phyloP scores from a whole-genome alignment of 2,113 vertebrate species.

The Tenrec ecaudatus region DNA sequence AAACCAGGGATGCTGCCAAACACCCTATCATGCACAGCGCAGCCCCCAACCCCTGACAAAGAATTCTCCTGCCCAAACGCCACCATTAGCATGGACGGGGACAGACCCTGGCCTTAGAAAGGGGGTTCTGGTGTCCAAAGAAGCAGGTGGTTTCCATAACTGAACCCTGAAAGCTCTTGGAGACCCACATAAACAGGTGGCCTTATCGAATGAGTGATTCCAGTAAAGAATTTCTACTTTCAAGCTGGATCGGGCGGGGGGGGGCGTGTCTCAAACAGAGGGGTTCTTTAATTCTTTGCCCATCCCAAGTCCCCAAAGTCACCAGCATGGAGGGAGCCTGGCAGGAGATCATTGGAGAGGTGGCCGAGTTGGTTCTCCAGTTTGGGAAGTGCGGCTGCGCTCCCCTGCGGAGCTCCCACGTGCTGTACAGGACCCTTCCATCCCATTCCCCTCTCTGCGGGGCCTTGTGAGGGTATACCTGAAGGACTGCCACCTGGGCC shows the following conservation, averaged over 20 bases:
- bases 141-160: not conserved
- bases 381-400: not conserved
- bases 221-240: conserved; percentile 33
- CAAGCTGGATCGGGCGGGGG: not conserved
- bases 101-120: not conserved
- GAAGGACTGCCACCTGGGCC: not conserved
- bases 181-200: not conserved
- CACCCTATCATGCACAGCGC: not conserved
- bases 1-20: not conserved
- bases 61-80: not conserved
- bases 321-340: not conserved
- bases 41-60: not conserved
- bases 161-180: not conserved
- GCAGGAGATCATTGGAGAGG: not conserved
- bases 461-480: not conserved
- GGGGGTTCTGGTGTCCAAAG: not conserved
- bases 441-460: not conserved
- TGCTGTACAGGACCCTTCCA: not conserved
- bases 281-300: not conserved
- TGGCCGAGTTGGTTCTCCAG: not conserved
- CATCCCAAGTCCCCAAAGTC: not conserved
- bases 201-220: conserved; percentile 1
- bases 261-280: conserved; percentile 26
- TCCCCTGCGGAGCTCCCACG: not conserved
- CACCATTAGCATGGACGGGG: not conserved